phyloP scores from a whole-genome alignment of 2,797 vertebrate species.

The Enteromius treurensis region DNA sequence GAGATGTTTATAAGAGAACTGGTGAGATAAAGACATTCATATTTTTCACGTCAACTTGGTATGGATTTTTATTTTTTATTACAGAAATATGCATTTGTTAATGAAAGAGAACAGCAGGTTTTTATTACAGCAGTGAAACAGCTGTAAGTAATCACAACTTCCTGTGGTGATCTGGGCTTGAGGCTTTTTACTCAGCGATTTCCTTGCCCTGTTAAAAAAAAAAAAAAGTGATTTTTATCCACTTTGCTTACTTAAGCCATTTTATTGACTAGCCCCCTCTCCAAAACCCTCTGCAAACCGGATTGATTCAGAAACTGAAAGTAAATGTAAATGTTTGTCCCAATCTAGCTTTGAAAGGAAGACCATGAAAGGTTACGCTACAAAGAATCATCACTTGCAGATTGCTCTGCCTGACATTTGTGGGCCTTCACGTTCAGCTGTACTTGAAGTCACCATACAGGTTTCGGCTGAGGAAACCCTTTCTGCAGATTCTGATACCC shows the following conservation, averaged over 20 bases:
- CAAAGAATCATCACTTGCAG: conserved; percentile 70
- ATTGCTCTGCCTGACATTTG: conserved; percentile 80
- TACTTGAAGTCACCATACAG: no score
- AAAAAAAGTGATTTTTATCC: no score
- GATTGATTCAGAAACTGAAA: not conserved
- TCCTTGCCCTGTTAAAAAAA: conserved; percentile 37
- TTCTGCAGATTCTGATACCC: no score
- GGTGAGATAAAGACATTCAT: conserved; percentile 85
- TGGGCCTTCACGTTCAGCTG: conserved; percentile 82
- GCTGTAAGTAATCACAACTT: not conserved
- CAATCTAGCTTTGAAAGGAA: not conserved
- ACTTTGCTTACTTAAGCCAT: not conserved
- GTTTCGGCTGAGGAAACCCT: no score
- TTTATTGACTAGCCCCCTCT: not conserved
- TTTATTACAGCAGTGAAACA: conserved; percentile 40
- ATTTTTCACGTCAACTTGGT: conserved; percentile 81
- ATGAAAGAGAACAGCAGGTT: not conserved
- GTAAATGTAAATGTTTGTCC: not conserved
- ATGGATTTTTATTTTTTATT: conserved; percentile 59
- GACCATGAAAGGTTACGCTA: not conserved
- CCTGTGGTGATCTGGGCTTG: not conserved
- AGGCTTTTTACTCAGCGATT: conserved; percentile 14
- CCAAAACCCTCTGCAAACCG: not conserved
- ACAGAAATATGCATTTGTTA: not conserved
- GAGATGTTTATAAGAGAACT: conserved; percentile 82